Evolutionary conservation across 2,888 invertebrate species (phyloP).

Genomic region (Embidobia sp.): DNA sequence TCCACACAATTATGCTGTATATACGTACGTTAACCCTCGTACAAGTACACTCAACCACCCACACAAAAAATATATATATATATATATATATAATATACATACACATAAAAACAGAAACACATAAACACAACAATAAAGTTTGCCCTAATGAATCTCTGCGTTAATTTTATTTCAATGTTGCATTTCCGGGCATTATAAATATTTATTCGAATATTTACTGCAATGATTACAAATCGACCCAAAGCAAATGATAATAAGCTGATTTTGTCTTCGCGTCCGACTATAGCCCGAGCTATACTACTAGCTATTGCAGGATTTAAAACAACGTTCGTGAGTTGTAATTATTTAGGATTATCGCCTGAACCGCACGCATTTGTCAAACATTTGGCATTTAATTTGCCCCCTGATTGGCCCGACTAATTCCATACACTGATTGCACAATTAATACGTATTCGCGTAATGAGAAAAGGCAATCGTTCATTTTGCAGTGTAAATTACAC

Average conservation of each 20-base stretch:
- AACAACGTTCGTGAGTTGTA: slow-evolving; percentile 21
- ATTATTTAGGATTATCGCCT: slow-evolving; percentile 50
- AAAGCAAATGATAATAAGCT: slow-evolving; percentile 39
- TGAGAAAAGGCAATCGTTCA: slow-evolving; percentile 6
- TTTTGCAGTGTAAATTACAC: slow-evolving; percentile 5
- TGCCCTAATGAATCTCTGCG: slow-evolving; percentile 47
- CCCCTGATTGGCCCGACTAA: slow-evolving; percentile 26
- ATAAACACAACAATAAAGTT: slow-evolving; percentile 36
- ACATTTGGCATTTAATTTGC: slow-evolving; percentile 50
- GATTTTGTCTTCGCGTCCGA: slow-evolving; percentile 23
- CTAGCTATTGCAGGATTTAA: slow-evolving; percentile 28
- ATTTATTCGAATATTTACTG: slow-evolving; percentile 26
- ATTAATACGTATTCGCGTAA: slow-evolving; percentile 30
- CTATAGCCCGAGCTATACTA: slow-evolving; percentile 8
- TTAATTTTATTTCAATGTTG: slow-evolving; percentile 51
- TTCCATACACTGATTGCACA: slow-evolving; percentile 33
- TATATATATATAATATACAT: neutral
- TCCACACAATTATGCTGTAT: slow-evolving; percentile 47
- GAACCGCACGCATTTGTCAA: slow-evolving; percentile 34
- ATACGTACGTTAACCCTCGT: slow-evolving; percentile 7
- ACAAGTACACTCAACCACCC: neutral
- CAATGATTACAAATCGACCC: slow-evolving; percentile 27
- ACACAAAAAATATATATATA: slow-evolving; percentile 1
- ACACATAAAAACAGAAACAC: neutral
- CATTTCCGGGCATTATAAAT: neutral